A percentile compares a stretch with the other conserved stretches of the same genome.
Conservation (phyloP, 2,113 vertebrate species). For the human (Homo sapiens) region GRCh38 chr5:149559501-149560000, state of each 20-base stretch:
- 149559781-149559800: neutral
- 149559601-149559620: neutral
- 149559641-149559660: neutral
- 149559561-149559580: neutral
- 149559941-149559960: slow-evolving; percentile 6
- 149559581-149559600: slow-evolving; percentile 16
- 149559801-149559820: neutral
- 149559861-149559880: slow-evolving; percentile 49
- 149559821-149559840: neutral
- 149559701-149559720: neutral
- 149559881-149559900: neutral
- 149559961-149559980: slow-evolving; percentile 11
- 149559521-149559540: slow-evolving; percentile 25
- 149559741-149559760: neutral
- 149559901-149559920: neutral
- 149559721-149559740: neutral
- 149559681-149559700: neutral
- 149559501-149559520: neutral
- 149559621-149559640: slow-evolving; percentile 11
- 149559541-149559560: slow-evolving; percentile 13
- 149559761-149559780: neutral
- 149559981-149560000: neutral
- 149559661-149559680: neutral
- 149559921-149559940: slow-evolving; percentile 24
- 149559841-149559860: slow-evolving; percentile 51